phyloP scores from a whole-genome alignment of 2,113 vertebrate species.

The Sisor rabdophorus region DNA sequence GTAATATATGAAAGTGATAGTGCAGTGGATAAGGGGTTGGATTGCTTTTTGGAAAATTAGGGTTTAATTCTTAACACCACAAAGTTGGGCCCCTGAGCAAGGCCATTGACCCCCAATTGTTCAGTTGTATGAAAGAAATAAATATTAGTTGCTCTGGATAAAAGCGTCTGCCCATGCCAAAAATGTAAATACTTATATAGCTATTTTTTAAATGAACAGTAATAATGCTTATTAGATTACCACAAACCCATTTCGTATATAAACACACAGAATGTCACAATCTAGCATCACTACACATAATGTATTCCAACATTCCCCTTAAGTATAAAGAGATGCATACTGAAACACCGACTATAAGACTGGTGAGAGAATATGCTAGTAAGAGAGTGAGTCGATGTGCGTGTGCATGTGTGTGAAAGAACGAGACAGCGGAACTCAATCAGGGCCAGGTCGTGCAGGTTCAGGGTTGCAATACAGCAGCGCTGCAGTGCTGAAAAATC shows the following conservation, averaged over 20 bases:
- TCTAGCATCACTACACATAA: not conserved
- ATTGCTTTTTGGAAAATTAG: no score
- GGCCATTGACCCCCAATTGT: no score
- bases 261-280: not conserved
- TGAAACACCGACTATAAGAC: constrained; percentile 59
- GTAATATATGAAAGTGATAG: no score
- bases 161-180: no score
- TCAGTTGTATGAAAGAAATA: no score
- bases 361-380: constrained; percentile 26
- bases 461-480: constrained; percentile 80
- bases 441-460: constrained; percentile 78
- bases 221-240: no score
- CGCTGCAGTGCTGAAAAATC: constrained; percentile 78
- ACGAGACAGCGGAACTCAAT: constrained; percentile 86
- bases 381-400: constrained; percentile 7
- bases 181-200: no score
- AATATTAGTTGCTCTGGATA: no score
- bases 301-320: constrained; percentile 23
- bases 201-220: no score
- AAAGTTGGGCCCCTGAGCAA: no score
- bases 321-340: constrained; percentile 58
- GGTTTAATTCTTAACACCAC: no score
- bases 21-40: no score
- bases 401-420: constrained; percentile 53
- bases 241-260: not conserved